Percentiles rank a stretch among this genome's conserved stretches.
Evolutionary conservation across 2,113 vertebrate genomes (phyloP).

Genomic region (Phylloscopus trochilus): DNA sequence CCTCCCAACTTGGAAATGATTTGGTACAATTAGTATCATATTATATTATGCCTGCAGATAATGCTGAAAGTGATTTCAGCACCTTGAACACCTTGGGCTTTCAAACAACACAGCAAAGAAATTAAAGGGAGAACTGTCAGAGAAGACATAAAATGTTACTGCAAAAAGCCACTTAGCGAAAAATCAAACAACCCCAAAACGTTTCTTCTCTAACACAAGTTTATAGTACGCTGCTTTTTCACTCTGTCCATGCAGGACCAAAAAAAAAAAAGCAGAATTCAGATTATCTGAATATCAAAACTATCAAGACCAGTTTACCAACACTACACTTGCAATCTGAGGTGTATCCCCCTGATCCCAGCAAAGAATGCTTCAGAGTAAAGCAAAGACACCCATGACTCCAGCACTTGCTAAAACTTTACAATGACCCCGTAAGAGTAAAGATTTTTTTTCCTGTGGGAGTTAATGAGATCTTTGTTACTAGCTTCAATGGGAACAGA

Average conservation of each 20-base stretch:
- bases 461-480: slow-evolving; percentile 20
- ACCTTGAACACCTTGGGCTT: neutral
- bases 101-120: neutral
- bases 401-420: neutral
- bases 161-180: neutral
- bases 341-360: neutral
- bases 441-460: neutral
- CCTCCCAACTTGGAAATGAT: neutral
- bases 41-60: neutral
- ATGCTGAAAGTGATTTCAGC: neutral
- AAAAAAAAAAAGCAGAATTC: neutral
- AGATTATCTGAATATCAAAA: neutral
- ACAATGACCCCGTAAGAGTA: neutral
- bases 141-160: neutral
- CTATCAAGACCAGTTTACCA: neutral
- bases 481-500: neutral
- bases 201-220: neutral
- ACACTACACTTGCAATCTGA: neutral
- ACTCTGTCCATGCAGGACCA: neutral
- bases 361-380: neutral
- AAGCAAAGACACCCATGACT: neutral
- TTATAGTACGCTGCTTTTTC: neutral
- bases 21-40: neutral
- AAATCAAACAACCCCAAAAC: neutral
- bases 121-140: neutral